These are phyloP conservation scores for Cheilosia variabilis DNA, from an alignment of 2,888 invertebrate species.

Conservation along the genomic window DNA sequence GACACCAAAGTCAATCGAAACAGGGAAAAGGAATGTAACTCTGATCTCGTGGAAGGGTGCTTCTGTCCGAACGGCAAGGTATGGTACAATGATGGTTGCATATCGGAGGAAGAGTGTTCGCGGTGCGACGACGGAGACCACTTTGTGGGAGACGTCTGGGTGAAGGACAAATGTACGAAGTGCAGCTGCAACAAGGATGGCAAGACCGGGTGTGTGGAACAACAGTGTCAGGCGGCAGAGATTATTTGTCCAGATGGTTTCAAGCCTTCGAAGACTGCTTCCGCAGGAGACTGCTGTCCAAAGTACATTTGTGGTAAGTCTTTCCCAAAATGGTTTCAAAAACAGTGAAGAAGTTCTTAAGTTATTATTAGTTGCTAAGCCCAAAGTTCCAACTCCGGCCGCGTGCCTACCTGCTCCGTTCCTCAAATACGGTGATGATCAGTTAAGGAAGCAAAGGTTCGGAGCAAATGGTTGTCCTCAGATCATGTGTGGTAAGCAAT, in stretches of 20 bases:
- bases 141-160: slow-evolving; percentile 83
- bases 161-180: slow-evolving; percentile 84
- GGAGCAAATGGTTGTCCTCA: slow-evolving; percentile 88
- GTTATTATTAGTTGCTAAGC: slow-evolving; percentile 84
- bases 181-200: slow-evolving; percentile 88
- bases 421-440: slow-evolving; percentile 89
- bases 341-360: not conserved
- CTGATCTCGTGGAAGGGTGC: slow-evolving; percentile 88
- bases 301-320: slow-evolving; percentile 86
- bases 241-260: slow-evolving; percentile 87
- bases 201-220: slow-evolving; percentile 86
- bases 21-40: slow-evolving; percentile 83
- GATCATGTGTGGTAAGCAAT: slow-evolving; percentile 88
- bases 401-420: slow-evolving; percentile 83
- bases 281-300: slow-evolving; percentile 78
- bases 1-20: slow-evolving; percentile 77
- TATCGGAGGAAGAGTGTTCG: slow-evolving; percentile 87
- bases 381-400: slow-evolving; percentile 80
- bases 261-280: slow-evolving; percentile 82
- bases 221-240: slow-evolving; percentile 84
- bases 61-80: slow-evolving; percentile 92
- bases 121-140: slow-evolving; percentile 90
- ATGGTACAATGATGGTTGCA: slow-evolving; percentile 89
- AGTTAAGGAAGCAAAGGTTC: slow-evolving; percentile 88
- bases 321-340: not conserved